Conservation (phyloP, 2,797 vertebrate species). For the Sciurus vulgaris region DNA sequence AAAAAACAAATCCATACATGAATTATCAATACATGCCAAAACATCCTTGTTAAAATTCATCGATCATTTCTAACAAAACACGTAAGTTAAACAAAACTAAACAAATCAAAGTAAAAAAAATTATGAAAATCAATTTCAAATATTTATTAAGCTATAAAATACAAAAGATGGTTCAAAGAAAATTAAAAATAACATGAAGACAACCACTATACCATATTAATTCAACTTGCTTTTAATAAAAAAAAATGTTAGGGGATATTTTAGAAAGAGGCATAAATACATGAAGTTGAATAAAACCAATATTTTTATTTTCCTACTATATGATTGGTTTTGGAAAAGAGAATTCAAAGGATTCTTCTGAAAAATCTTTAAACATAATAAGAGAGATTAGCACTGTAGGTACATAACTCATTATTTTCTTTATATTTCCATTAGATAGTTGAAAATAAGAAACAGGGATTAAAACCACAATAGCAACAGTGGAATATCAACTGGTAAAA, state of each 20-base stretch:
- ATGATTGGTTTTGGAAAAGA: not conserved
- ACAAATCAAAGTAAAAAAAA: not conserved
- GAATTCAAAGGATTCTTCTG: not conserved
- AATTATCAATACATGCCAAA: not conserved
- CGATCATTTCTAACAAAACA: slow-evolving; percentile 4
- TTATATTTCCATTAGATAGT: not conserved
- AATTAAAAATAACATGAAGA: not conserved
- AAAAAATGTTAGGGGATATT: not conserved
- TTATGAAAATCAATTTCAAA: not conserved
- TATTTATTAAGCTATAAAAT: slow-evolving; percentile 45
- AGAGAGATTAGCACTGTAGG: not conserved
- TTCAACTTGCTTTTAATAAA: slow-evolving; percentile 5
- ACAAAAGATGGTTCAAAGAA: not conserved
- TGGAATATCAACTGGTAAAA: not conserved
- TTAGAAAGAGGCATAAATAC: not conserved
- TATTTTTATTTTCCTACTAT: slow-evolving; percentile 6
- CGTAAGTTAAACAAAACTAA: not conserved
- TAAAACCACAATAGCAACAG: not conserved
- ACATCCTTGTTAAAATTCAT: not conserved
- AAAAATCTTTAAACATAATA: not conserved
- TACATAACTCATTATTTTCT: not conserved
- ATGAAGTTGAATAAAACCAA: not conserved
- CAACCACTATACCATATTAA: not conserved
- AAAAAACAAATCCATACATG: not conserved
- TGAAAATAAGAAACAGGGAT: not conserved